phyloP scores from a whole-genome alignment of 2,888 invertebrate genomes.

The Tinea pellionella region DNA sequence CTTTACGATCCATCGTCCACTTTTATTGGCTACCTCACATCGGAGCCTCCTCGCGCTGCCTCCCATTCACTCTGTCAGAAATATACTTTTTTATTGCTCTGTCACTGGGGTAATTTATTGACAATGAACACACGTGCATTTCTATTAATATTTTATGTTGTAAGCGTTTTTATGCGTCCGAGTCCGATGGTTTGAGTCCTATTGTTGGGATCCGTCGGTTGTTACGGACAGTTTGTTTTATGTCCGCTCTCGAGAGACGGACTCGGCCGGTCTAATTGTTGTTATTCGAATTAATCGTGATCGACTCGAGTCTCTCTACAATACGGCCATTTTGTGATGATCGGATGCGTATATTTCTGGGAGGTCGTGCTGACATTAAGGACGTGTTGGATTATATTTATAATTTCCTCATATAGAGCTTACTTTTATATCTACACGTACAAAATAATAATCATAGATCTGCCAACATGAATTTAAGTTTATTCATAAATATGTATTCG shows the following conservation, averaged over 20 bases:
- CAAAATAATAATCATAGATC: too few relatives aligned
- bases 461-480: too few relatives aligned
- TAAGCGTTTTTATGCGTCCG: slow-evolving; percentile 51
- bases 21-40: slow-evolving; percentile 67
- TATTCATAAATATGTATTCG: too few relatives aligned
- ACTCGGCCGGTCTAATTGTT: slow-evolving; percentile 37
- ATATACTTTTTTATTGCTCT: slow-evolving; percentile 67
- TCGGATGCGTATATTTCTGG: slow-evolving; percentile 21
- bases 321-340: slow-evolving; percentile 17
- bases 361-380: slow-evolving; percentile 18
- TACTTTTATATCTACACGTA: too few relatives aligned
- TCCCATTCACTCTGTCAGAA: slow-evolving; percentile 66
- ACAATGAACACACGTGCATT: slow-evolving; percentile 69
- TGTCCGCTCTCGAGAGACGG: slow-evolving; percentile 34
- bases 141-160: slow-evolving; percentile 69
- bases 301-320: slow-evolving; percentile 24
- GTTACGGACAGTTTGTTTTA: slow-evolving; percentile 50
- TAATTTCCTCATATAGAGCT: background rate
- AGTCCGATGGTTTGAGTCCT: slow-evolving; percentile 34
- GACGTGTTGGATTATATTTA: background rate
- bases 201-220: slow-evolving; percentile 34
- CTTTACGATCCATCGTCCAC: slow-evolving; percentile 48
- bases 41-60: slow-evolving; percentile 57
- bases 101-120: slow-evolving; percentile 69
- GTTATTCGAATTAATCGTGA: slow-evolving; percentile 36